Conservation (phyloP, 2,888 invertebrate species). For the Anoplius nigerrimus region DNA sequence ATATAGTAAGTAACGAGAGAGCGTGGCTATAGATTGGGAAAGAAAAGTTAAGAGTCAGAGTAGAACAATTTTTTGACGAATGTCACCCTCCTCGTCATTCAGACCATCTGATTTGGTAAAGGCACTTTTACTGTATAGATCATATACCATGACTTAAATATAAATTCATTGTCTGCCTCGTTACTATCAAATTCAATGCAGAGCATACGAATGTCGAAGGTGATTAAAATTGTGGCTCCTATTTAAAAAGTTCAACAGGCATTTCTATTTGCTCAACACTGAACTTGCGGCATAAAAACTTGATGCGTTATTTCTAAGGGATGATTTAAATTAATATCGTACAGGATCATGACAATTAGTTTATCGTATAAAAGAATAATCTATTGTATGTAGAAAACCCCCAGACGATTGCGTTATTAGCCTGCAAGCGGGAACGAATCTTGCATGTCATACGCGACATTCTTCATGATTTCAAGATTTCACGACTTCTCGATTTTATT, state of each 20-base stretch:
- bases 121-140: slow-evolving; percentile 68
- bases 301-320: slow-evolving; percentile 31
- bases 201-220: slow-evolving; percentile 21
- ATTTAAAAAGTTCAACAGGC: too few relatives aligned
- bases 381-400: slow-evolving; percentile 32
- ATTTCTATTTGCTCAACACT: too few relatives aligned
- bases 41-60: neutral
- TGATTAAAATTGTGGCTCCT: too few relatives aligned
- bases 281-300: slow-evolving; percentile 13
- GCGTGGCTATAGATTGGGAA: slow-evolving; percentile 14
- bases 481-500: too few relatives aligned
- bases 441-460: slow-evolving; percentile 24
- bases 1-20: slow-evolving; percentile 22
- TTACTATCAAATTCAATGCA: slow-evolving; percentile 17
- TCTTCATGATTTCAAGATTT: neutral
- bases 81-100: slow-evolving; percentile 49
- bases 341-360: slow-evolving; percentile 26
- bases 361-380: slow-evolving; percentile 45
- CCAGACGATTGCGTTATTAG: slow-evolving; percentile 1
- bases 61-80: slow-evolving; percentile 22
- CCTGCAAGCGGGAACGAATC: slow-evolving; percentile 21
- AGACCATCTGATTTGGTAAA: slow-evolving; percentile 64
- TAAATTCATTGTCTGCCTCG: slow-evolving; percentile 4
- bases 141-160: slow-evolving; percentile 33
- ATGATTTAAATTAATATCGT: slow-evolving; percentile 43